A percentile compares a stretch with the other conserved stretches of the same genome.
phyloP scores from a whole-genome alignment of 1,140 invertebrate genomes.

The Aphelinus certus region DNA sequence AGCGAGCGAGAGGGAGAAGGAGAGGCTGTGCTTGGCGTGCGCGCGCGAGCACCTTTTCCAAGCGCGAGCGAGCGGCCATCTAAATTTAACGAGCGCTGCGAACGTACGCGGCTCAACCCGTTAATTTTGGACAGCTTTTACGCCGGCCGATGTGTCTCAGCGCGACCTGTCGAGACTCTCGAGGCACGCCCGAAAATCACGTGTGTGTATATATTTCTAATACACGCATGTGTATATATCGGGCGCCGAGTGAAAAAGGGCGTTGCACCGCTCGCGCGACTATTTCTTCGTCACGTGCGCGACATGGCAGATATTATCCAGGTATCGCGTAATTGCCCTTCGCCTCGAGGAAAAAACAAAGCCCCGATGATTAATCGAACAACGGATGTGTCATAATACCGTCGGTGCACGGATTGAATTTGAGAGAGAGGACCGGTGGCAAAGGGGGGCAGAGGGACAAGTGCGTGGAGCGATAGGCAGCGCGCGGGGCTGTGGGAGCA shows the following conservation, averaged over 20 bases:
- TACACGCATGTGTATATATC: too few species aligned
- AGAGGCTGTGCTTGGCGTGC: background rate
- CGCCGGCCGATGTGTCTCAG: constrained; percentile 51
- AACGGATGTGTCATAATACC: too few species aligned
- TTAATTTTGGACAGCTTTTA: constrained; percentile 56
- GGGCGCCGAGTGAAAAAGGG: constrained; percentile 6
- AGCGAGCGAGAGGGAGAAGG: constrained; percentile 17
- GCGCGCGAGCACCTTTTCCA: constrained; percentile 41
- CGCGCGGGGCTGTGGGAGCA: background rate
- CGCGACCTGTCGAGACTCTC: constrained; percentile 39
- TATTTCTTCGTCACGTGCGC: too few species aligned
- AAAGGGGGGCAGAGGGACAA: background rate
- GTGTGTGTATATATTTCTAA: too few species aligned
- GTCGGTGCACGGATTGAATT: too few species aligned
- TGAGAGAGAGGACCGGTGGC: too few species aligned
- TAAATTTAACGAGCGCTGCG: constrained; percentile 55
- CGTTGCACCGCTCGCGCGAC: constrained; percentile 40
- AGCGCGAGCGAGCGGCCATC: constrained; percentile 44
- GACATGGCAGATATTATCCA: too few species aligned
- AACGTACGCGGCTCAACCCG: constrained; percentile 53
- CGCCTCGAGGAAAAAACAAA: too few species aligned
- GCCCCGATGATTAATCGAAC: too few species aligned
- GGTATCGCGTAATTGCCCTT: too few species aligned
- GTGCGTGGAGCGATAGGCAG: background rate
- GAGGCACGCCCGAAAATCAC: too few species aligned